Base-by-base conservation (phyloP, 2,888 invertebrate genomes). In the Hyppa rectilinea region DNA sequence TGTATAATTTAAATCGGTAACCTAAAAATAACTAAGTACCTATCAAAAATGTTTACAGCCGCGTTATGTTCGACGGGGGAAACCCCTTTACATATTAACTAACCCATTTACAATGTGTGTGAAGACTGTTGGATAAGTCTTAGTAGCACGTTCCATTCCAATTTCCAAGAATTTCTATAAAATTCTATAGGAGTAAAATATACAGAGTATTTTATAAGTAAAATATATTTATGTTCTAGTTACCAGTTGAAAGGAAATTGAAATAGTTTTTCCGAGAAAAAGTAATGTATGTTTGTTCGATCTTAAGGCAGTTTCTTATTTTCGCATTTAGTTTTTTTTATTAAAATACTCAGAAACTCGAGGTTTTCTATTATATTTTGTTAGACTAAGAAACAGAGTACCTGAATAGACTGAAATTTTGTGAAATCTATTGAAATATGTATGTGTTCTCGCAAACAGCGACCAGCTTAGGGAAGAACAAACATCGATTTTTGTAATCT, bases 401-500 rank as follows among this genome's bases (percentile, higher is more conserved):
- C 20, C 38, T 38, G 31, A 53, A 62, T n/a, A 62, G 4, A 38
- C 36, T 31, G n/a, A 40, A 17, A 62, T 61, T 53, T n/a, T 43
- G 49, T 36, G 17, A 23, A 23, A n/a, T 38, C 10, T 66, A 38
- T 47, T 40, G 47, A 67, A 67, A 59, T 55, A 73, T n/a, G 5
- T 55, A 73, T n/a, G 5, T 23, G 20, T 12, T 64, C 23, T 56
- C 29, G 36, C 36, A 58, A 38, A 64, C 14, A 34, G 36, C 36
- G 52, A 38, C 56, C 14, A 34, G 34, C 23, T 55, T 31, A 55
- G 34, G 40, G 66, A 66, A 29, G 36, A 36, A 26, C 34, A n/a
- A 43, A 73, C 72, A 73, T 40, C 59, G 52, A 68, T 43, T n/a
- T n/a, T n/a, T n/a, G 29, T 40, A 49, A 62, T 50, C 62, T 63